phyloP scores from a whole-genome alignment of 2,797 vertebrate genomes.

The Siniperca undulata region DNA sequence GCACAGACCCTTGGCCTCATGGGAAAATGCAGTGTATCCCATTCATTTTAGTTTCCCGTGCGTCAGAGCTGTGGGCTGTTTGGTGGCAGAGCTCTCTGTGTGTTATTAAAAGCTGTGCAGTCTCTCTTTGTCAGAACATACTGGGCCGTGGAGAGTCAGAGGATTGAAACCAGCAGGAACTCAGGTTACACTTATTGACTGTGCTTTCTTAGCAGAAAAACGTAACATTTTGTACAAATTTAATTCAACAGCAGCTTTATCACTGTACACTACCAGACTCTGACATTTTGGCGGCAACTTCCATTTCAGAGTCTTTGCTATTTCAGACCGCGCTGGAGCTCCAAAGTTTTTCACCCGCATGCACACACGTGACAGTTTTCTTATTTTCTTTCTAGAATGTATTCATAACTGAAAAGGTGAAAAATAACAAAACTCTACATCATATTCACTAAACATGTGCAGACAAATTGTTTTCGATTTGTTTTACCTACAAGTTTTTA shows the following conservation, averaged over 20 bases:
- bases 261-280: neutral
- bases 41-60: constrained; percentile 7
- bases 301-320: constrained; percentile 8
- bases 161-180: constrained; percentile 24
- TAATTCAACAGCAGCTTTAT: constrained; percentile 25
- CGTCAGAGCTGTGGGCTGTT: constrained; percentile 11
- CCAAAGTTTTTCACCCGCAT: neutral
- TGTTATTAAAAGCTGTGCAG: constrained; percentile 31
- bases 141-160: constrained; percentile 16
- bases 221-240: constrained; percentile 41
- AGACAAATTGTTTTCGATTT: neutral
- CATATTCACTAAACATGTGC: neutral
- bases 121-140: constrained; percentile 27
- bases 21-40: neutral
- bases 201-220: constrained; percentile 3
- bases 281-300: constrained; percentile 13
- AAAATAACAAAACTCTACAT: neutral
- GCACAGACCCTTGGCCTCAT: neutral
- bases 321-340: neutral
- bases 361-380: neutral
- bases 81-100: constrained; percentile 9
- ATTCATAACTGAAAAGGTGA: neutral
- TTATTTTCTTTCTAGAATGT: neutral
- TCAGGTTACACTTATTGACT: constrained; percentile 26
- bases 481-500: neutral